Base-by-base conservation (phyloP, 2,888 invertebrate species). In the Melanostoma scalare region DNA sequence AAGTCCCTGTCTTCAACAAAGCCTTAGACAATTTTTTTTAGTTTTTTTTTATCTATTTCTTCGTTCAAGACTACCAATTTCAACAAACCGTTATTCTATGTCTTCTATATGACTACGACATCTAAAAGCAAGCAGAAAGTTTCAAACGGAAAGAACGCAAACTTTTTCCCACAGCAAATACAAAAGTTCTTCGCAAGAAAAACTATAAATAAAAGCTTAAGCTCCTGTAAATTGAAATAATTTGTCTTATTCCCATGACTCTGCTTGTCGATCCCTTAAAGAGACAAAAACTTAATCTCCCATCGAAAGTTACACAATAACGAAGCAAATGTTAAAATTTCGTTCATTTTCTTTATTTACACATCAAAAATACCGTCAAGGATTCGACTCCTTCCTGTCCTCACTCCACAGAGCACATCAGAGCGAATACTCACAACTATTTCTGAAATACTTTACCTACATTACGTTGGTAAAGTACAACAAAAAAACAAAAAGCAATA, bases 261-360 rank as follows among this genome's bases (percentile, higher is more conserved):
- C 50, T 52, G 20, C 38, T 33, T 30, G 40, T 10, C n/a, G 4
- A 4, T 5, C 8, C 9, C 35, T 20, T 20, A 20, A 20, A 44
- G 33, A 48, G 42, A 42, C 56, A 20, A 20, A 56, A 58, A 75
- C 60, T 40, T 36, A 53, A 65, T 58, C 60, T 40, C 60, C 68
- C 10, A 71, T 53, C 38, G 58, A 75, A 69, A 84, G 63, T 63
- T 60, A 38, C 20, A 58, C 52, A 67, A 31, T 40, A 38, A 38
- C 53, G 38, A 58, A 74, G 55, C 33, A 63, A 42, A 58, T 31
- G 74, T 74, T 67, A 42, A 65, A 48, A 61, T 71, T 65, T 79
- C 65, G 68, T 71, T 79, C 74, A 53, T 74, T 69, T 79, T 55
- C 40, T 61, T 74, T 82, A 82, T 82, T 75, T 79, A 71, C 71